These are phyloP conservation scores for Drosophila ezoana DNA, from an alignment of 2,888 invertebrate species.

Conservation along the genomic window DNA sequence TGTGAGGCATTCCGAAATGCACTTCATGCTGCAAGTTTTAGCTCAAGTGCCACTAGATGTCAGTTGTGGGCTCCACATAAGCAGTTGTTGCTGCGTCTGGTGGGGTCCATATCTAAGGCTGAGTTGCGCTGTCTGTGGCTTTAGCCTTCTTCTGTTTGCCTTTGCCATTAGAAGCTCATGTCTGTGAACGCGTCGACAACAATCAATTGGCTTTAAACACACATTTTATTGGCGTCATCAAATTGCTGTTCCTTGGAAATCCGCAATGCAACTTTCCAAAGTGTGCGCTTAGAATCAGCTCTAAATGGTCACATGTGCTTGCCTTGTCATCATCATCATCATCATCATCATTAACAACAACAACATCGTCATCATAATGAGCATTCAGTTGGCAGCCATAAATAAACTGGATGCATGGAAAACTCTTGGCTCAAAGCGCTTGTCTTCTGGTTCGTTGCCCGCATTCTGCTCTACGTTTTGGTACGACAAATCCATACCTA, in stretches of 20 bases:
- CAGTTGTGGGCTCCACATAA: slow-evolving; percentile 62
- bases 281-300: slow-evolving; percentile 62
- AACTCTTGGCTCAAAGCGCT: slow-evolving; percentile 12
- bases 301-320: slow-evolving; percentile 67
- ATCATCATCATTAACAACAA: slow-evolving; percentile 20
- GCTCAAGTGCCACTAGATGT: slow-evolving; percentile 77
- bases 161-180: slow-evolving; percentile 73
- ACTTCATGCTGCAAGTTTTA: slow-evolving; percentile 75
- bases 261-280: slow-evolving; percentile 74
- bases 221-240: slow-evolving; percentile 81
- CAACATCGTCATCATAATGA: slow-evolving; percentile 38
- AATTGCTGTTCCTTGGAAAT: slow-evolving; percentile 76
- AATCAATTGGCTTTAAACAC: slow-evolving; percentile 78
- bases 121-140: slow-evolving; percentile 17
- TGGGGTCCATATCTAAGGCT: slow-evolving; percentile 52
- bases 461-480: slow-evolving; percentile 67
- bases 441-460: slow-evolving; percentile 64
- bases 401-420: slow-evolving; percentile 56
- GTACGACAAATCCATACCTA: slow-evolving; percentile 57
- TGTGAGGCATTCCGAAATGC: slow-evolving; percentile 67
- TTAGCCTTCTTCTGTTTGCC: slow-evolving; percentile 37
- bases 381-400: slow-evolving; percentile 61
- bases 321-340: slow-evolving; percentile 36
- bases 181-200: slow-evolving; percentile 67
- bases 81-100: slow-evolving; percentile 50